Base-by-base conservation (phyloP, 2,888 invertebrate species). In the Lacanobia wlatinum region DNA sequence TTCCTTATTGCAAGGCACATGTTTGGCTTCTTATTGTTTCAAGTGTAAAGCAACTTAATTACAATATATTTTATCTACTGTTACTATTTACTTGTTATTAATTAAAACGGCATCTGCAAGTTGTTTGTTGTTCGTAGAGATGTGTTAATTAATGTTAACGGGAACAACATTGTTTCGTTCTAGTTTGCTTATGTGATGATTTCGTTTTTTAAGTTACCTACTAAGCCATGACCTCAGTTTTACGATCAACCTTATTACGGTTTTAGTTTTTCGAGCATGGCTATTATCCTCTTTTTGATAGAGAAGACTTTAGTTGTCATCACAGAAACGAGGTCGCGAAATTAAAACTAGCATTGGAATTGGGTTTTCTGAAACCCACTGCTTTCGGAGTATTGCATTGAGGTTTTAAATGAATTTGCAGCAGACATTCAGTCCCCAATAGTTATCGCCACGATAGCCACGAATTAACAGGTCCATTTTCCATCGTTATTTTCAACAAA, bases 1-100 rank as follows among this genome's bases (percentile, higher is more conserved):
- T 75, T 66, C 80, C 69, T 76, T 73, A 73, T 75, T 76, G 67
- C 68, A 55, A 53, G 48, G 64, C 71, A 68, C 18, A 69, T 80
- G 70, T 70, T 67, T 23, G n/a, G 48, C 58, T 48, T 10, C 28
- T 46, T 80, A 76, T 76, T 75, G 70, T 62, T 76, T 76, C 40
- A 80, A 70, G 53, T 67, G 53, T 55, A 52, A 40, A 38, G 10
- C 50, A 50, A 34, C 34, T 56, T 62, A 61, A 70, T 59, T 75
- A 59, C 60, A 43, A 67, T 56, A 64, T 70, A 34, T 34, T 34
- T 55, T 60, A 59, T 74, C 34, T 23, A 23, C 43, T 58, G 23
- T 60, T 74, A 53, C 62, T 43, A 28, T 66, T 71, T 61, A 53
- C 38, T 61, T 50, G 12, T 6, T 53, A 61, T 34, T 68, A 58